Base-by-base conservation (phyloP, 2,113 vertebrate species). In the Myotis lucifugus region DNA sequence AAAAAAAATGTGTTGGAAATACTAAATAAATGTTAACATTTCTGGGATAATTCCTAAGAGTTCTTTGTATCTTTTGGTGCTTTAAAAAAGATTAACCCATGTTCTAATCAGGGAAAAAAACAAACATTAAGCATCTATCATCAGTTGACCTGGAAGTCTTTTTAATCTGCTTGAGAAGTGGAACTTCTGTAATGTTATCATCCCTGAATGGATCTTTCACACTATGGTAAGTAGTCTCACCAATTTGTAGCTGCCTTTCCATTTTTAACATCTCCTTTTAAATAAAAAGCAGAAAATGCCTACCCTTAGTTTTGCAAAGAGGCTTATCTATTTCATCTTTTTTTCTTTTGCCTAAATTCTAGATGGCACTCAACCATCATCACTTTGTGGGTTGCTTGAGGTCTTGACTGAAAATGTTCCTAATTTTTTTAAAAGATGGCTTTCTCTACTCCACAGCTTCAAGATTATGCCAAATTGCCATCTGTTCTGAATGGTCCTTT, bases 11-110 rank as follows among this genome's bases (percentile, higher is more conserved):
- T 54, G 6, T 50, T 79, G 34, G 15, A 73, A 92, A 42, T 48
- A 78, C 19, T 93, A 90, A 95, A 67, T 37, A 90, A 77, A 72
- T 66, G n/a, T 76, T 91, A 88, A 84, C 12, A 85, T 94, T 91
- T 88, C 54, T 79, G 64, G 18, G 27, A 92, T 85, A 91, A 84
- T 88, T 79, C 66, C 25, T 37, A 52, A 32, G 61, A 64, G 12
- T 32, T 64, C 61, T 64, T 64, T 64, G 27, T 64, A 88, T 73
- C 70, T 94, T 94, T 85, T 2, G 46, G 42, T 74, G 32, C 40
- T 69, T 77, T n/a, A 83, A 85, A 66, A 78, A 78, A 74, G 34
- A 93, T 77, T 54, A 83, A 67, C 52, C 73, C 66, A 74, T 88
- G 54, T 90, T 92, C 76, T 59, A 95, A 34, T 79, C 37, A 85